Base-by-base conservation (phyloP, 2,113 vertebrate species). In the Myodes glareolus region DNA sequence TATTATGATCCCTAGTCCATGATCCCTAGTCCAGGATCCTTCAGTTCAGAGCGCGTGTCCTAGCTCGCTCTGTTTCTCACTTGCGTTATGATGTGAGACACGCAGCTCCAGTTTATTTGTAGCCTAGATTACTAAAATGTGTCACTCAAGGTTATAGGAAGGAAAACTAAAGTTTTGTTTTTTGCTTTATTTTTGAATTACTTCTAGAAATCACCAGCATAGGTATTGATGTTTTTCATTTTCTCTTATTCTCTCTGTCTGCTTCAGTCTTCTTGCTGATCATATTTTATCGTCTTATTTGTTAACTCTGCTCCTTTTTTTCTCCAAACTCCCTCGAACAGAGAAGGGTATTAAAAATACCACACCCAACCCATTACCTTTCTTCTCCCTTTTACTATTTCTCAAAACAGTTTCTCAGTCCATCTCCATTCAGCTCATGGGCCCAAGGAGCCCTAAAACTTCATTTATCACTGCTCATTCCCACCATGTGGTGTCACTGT, bases 401-500 rank as follows among this genome's bases (percentile, higher is more conserved):
- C 80, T 91, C 76, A 94, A 77, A 58, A 82, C 65, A 65, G 10
- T 52, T 90, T 87, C 84, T 25, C 31, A 16, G 8, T 65, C 70
- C 45, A 55, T 85, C 33, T 93, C 63, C 27, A 76, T 17, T 14
- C 27, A 31, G 33, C 21, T 75, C 90, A 61, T 12, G 33, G 29
- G 29, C 50, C 6, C 0, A 31, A 52, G 75, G 52, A 55, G 7
- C 36, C 13, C 42, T 29, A n/a, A 50, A 17, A 8, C 4, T 95
- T 80, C 42, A 45, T 33, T 78, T 7, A 14, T 33, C 36, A 19
- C 52, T 78, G 73, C 68, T 92, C 42, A n/a, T 70, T 91, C 61
- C 7, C 27, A n/a, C 94, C 97, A 94, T 36, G 45, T 0, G 3
- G 95, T 94, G 92, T 77, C 95, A 1, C 96, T 94, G 81, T 94